Percentiles rank a stretch among this genome's conserved stretches.
Evolutionary conservation across 2,888 invertebrate species (phyloP).

Genomic region (Aspidiotus rigidus): DNA sequence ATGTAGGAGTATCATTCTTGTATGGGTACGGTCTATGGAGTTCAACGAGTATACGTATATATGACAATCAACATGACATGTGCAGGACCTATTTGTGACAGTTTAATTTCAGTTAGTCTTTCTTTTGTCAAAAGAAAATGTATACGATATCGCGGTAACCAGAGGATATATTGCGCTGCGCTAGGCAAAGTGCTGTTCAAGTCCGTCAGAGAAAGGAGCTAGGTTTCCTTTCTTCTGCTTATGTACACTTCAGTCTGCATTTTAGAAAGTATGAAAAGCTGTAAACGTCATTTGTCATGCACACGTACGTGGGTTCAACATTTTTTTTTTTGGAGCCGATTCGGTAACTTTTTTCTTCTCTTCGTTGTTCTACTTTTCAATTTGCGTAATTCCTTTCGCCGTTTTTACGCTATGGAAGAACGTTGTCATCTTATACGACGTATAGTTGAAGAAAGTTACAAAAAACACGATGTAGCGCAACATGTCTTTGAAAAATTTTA

Average conservation of each 20-base stretch:
- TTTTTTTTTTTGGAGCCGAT: neutral
- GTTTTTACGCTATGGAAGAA: neutral
- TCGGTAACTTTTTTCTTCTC: neutral
- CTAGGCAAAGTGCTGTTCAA: too few relatives aligned
- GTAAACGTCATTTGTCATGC: slow-evolving; percentile 4
- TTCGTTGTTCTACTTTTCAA: neutral
- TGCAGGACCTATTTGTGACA: slow-evolving; percentile 3
- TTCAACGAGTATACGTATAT: too few relatives aligned
- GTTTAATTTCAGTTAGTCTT: slow-evolving; percentile 2
- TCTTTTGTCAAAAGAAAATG: neutral
- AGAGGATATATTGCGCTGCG: too few relatives aligned
- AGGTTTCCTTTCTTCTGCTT: too few relatives aligned
- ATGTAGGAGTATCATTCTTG: too few relatives aligned
- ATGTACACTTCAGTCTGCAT: neutral
- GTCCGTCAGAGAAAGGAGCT: too few relatives aligned
- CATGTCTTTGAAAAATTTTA: too few relatives aligned
- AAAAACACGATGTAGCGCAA: too few relatives aligned
- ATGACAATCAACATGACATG: slow-evolving; percentile 1
- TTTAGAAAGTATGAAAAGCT: neutral
- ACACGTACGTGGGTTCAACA: slow-evolving; percentile 1
- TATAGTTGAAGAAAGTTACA: too few relatives aligned
- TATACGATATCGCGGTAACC: neutral
- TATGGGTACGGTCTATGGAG: too few relatives aligned
- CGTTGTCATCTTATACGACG: too few relatives aligned
- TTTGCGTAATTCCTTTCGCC: neutral